These are phyloP conservation scores for Enteromius paludinosus DNA, from an alignment of 2,797 vertebrate genomes.

Conservation along the genomic window DNA sequence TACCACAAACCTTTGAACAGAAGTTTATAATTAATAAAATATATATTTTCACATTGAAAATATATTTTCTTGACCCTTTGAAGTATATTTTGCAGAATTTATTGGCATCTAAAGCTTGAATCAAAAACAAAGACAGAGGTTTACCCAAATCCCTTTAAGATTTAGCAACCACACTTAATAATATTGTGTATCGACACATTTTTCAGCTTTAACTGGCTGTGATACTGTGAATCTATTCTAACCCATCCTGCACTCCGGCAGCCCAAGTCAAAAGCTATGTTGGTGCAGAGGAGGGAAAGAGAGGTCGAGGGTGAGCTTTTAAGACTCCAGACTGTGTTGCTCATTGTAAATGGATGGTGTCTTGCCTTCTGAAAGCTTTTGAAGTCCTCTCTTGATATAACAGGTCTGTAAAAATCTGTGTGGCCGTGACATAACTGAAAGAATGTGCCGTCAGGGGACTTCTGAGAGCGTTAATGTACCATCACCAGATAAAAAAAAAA, in stretches of 20 bases:
- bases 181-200: slow-evolving; percentile 21
- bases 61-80: not conserved
- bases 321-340: slow-evolving; percentile 38
- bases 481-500: slow-evolving; percentile 44
- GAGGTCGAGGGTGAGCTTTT: slow-evolving; percentile 50
- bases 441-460: slow-evolving; percentile 45
- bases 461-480: slow-evolving; percentile 56
- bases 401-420: slow-evolving; percentile 30
- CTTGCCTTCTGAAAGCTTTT: slow-evolving; percentile 50
- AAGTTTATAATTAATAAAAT: not conserved
- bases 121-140: not conserved
- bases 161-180: not conserved
- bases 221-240: slow-evolving; percentile 32
- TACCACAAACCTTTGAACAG: not conserved
- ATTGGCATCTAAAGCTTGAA: not conserved
- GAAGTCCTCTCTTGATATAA: slow-evolving; percentile 35
- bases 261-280: slow-evolving; percentile 36
- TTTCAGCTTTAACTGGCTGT: slow-evolving; percentile 7
- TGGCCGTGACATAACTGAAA: slow-evolving; percentile 45
- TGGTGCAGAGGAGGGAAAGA: slow-evolving; percentile 20
- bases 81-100: not conserved
- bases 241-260: not conserved
- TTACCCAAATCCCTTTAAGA: slow-evolving; percentile 1
- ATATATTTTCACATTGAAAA: not conserved
- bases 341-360: slow-evolving; percentile 56